These are phyloP conservation scores for Ia io DNA, from an alignment of 2,113 vertebrate species.

Conservation along the genomic window DNA sequence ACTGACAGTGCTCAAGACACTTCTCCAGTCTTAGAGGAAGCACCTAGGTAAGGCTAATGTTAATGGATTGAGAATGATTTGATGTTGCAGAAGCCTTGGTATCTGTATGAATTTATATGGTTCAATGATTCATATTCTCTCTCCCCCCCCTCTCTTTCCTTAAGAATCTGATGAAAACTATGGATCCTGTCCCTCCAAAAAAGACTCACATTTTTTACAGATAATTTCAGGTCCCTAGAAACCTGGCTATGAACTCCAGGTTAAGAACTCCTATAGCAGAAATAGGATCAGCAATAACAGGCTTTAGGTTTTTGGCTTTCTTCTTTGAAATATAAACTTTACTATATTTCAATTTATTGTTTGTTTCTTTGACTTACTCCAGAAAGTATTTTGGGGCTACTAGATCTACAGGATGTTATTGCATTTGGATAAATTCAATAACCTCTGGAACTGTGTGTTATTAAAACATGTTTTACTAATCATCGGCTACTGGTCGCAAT, in stretches of 20 bases:
- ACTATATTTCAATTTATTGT: background rate
- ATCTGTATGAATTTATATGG: background rate
- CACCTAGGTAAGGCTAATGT: background rate
- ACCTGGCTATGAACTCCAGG: background rate
- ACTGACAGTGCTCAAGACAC: background rate
- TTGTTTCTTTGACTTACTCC: background rate
- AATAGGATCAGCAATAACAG: background rate
- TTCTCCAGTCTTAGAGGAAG: background rate
- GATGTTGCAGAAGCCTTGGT: background rate
- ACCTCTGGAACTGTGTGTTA: background rate
- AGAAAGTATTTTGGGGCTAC: background rate
- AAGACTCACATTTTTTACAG: background rate
- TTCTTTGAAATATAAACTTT: conserved; percentile 20
- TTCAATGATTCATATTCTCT: background rate
- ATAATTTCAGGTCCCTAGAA: conserved; percentile 9
- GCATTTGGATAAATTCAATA: conserved; percentile 22
- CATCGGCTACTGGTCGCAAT: background rate
- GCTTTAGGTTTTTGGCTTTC: background rate
- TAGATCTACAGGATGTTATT: background rate
- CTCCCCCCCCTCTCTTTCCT: background rate
- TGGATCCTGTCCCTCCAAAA: background rate
- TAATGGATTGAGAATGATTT: background rate
- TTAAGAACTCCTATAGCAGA: background rate
- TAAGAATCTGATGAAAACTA: background rate
- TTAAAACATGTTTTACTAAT: conserved; percentile 17